A percentile compares a stretch with the other conserved stretches of the same genome.
Evolutionary conservation across 1,140 invertebrate species (phyloP).

Genomic region (Dolichoris vasculosae): DNA sequence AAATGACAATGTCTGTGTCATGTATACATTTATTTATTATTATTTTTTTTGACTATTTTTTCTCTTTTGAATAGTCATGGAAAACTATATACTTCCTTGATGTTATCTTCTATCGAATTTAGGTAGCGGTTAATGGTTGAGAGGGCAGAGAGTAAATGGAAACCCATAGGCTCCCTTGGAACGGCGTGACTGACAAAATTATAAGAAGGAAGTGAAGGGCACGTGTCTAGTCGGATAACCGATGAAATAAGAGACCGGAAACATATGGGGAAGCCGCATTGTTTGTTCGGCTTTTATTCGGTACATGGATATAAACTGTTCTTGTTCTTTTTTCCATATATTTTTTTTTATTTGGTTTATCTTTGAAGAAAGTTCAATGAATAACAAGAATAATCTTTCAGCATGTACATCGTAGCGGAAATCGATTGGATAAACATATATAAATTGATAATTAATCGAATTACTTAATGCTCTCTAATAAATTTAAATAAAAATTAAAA

Average conservation of each 20-base stretch:
- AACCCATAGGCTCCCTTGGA: slow-evolving; percentile 29
- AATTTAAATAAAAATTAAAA: neutral
- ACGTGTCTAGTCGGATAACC: slow-evolving; percentile 67
- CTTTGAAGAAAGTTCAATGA: slow-evolving; percentile 8
- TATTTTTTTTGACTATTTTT: neutral
- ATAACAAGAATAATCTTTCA: slow-evolving; percentile 7
- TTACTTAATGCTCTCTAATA: neutral
- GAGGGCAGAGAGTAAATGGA: slow-evolving; percentile 37
- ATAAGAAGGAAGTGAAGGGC: slow-evolving; percentile 60
- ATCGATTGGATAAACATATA: neutral
- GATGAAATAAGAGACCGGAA: slow-evolving; percentile 75
- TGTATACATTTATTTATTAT: neutral
- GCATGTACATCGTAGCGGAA: neutral
- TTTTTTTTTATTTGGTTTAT: slow-evolving; percentile 25
- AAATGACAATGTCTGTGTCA: neutral
- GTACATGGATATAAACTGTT: slow-evolving; percentile 17
- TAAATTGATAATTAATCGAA: neutral
- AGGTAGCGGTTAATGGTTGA: neutral
- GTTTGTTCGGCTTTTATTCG: slow-evolving; percentile 69
- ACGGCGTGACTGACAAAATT: slow-evolving; percentile 49
- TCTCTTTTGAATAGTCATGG: neutral
- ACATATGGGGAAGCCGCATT: slow-evolving; percentile 73
- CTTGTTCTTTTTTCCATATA: neutral
- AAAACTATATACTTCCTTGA: slow-evolving; percentile 3
- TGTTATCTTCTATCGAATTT: slow-evolving; percentile 54